Base-by-base conservation (phyloP, 2,888 invertebrate genomes). In the Erynnis tages region DNA sequence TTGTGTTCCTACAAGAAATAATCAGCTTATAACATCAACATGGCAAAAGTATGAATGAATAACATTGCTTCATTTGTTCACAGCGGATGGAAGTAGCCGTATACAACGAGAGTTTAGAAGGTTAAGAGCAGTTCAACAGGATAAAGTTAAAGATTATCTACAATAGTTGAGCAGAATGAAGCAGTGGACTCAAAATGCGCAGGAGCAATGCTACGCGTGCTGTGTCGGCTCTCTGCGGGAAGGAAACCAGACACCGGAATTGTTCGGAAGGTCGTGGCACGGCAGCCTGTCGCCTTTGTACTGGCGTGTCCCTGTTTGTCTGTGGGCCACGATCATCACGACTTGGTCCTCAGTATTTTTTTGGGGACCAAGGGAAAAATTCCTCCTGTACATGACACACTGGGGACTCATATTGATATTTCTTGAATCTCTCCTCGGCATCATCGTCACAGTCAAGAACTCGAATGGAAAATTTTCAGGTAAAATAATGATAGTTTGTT, bases 351-450 rank as follows among this genome's bases (percentile, higher is more conserved):
- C 79, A 13, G 57, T 69, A 1, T 71, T 64, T 55, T 85, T 88
- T 66, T 87, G 87, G 85, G 85, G 85, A 11, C 80, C 82, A 1
- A 67, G 68, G 1, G 78, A 76, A 54, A 88, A 82, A 73, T 91
- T 85, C 72, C 75, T 89, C 53, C 69, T 91, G 13, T 91, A 91
- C 65, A 88, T 91, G 79, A 91, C 91, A 3, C 90, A 91, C 61
- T 91, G 91, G 91, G 91, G 91, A 1, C 73, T 91, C 25, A 58
- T 84, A 2, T 68, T 89, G 46, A 78, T 89, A 35, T 67, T 82
- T 41, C 53, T 81, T 34, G 85, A 88, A 59, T 73, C 82, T 0
- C 57, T 73, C 5, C 81, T 88, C 52, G 88, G 87, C 10, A 79
- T 86, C 55, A 53, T 76, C 32, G 40, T 49, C 10, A 40, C 40